phyloP scores from a whole-genome alignment of 2,888 invertebrate species.

The Clanis bilineata region DNA sequence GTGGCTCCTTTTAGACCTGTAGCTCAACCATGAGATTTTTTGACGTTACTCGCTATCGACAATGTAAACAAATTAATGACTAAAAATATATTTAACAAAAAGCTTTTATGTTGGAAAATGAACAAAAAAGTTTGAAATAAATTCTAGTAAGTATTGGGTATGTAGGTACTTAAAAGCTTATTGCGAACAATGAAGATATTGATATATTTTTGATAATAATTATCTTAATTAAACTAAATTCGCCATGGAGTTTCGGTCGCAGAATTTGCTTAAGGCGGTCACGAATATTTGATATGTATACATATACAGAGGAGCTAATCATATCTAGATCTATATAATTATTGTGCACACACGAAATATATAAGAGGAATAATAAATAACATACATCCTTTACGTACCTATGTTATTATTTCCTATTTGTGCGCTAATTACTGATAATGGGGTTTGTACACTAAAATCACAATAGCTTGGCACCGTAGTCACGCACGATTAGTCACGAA shows the following conservation, averaged over 20 bases:
- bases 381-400: slow-evolving; percentile 11
- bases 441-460: slow-evolving; percentile 35
- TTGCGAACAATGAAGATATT: too few relatives aligned
- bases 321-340: slow-evolving; percentile 6
- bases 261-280: background rate
- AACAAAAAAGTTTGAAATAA: too few relatives aligned
- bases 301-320: background rate
- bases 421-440: slow-evolving; percentile 46
- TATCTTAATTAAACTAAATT: background rate
- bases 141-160: too few relatives aligned
- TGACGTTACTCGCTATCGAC: too few relatives aligned
- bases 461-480: slow-evolving; percentile 30
- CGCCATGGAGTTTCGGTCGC: background rate
- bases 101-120: too few relatives aligned
- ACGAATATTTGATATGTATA: background rate
- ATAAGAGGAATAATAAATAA: slow-evolving; percentile 17
- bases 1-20: too few relatives aligned
- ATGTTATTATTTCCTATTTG: slow-evolving; percentile 36
- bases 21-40: too few relatives aligned
- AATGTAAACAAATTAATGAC: too few relatives aligned
- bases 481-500: slow-evolving; percentile 50
- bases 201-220: too few relatives aligned
- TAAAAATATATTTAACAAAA: too few relatives aligned
- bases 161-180: too few relatives aligned
- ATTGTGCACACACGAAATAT: background rate